These are phyloP conservation scores for Patella caerulea DNA, from an alignment of 2,888 invertebrate species.

Conservation along the genomic window DNA sequence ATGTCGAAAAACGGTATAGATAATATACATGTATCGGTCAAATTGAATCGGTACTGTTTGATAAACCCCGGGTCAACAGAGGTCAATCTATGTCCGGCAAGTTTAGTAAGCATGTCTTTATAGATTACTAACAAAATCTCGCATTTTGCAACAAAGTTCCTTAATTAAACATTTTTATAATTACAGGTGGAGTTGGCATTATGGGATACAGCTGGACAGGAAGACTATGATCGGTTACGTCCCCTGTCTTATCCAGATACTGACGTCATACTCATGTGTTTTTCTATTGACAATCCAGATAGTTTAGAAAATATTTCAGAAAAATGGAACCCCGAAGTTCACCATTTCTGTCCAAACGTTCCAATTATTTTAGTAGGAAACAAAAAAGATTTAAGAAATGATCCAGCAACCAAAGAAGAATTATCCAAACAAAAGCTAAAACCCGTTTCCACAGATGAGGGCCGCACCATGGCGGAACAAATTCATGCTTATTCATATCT, in stretches of 20 bases:
- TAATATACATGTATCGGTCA: too few species aligned
- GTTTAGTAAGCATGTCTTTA: too few species aligned
- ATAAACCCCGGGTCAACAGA: too few species aligned
- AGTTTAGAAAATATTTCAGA: slow-evolving; percentile 99
- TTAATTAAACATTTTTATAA: too few species aligned
- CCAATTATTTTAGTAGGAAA: slow-evolving; percentile 99
- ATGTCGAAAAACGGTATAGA: too few species aligned
- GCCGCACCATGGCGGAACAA: slow-evolving; percentile 97
- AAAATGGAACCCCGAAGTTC: slow-evolving; percentile 97
- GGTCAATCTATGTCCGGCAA: too few species aligned
- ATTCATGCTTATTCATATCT: slow-evolving; percentile 98
- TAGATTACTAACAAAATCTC: too few species aligned
- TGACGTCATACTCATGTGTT: slow-evolving; percentile 99
- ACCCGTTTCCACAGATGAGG: slow-evolving; percentile 97
- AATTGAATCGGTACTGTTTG: too few species aligned
- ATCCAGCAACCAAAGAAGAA: slow-evolving; percentile 73
- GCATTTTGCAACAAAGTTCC: too few species aligned
- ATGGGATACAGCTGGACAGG: slow-evolving; percentile 99
- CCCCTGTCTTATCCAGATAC: slow-evolving; percentile 98
- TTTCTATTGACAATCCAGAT: slow-evolving; percentile 98
- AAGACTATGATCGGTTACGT: slow-evolving; percentile 96
- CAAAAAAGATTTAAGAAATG: slow-evolving; percentile 79
- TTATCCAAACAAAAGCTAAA: slow-evolving; percentile 98
- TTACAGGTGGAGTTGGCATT: slow-evolving; percentile 72
- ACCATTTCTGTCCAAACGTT: slow-evolving; percentile 98